Evolutionary conservation across 2,113 vertebrate genomes (phyloP), one percentile per base, ranked within the genome.

Genomic region (Pandion haliaetus): DNA sequence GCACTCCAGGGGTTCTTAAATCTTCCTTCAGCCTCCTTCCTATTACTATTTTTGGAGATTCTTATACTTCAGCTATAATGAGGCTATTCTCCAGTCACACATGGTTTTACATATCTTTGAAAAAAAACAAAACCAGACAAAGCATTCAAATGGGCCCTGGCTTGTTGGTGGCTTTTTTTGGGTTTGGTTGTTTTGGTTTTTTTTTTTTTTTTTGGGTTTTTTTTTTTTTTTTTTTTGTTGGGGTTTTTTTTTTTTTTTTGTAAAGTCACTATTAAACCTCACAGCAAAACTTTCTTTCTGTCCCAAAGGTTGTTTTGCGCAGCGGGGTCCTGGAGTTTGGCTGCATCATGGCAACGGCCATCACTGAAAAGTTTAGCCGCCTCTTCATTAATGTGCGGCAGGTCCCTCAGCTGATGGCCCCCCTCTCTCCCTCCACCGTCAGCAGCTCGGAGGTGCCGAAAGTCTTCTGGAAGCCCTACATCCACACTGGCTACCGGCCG

Each of bases 391-490:
- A 97, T 12, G 93, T 97, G 25, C 95, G 98, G 96, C 99, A 99
- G 97, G 97, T 99, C 95, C 98, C 98, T 10, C 98, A 94, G 97
- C 97, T 98, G 55, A 98, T 98, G 49, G 98, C 96, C 14, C 98
- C 99, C 10, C 98, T 97, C 36, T 74, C 98, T 7, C 98, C 98
- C 26, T 98, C 98, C 98, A 99, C 99, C 0, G 98, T 99, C 86
- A 98, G 98, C 97, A 97, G 98, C 12, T 96, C 98, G 0, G 98
- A 99, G 20, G 99, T 99, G 73, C 99, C 99, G 0, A 98, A 95
- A 47, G 98, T 99, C 15, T 99, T 99, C 96, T 99, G 98, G 74
- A 99, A 99, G 97, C 99, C 99, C 0, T 99, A 99, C 98, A 99
- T 99, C 98, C 97, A 98, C 24, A 83, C 96, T 0, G 99, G 99